These are phyloP conservation scores for Heterotilapia buettikoferi DNA, from an alignment of 2,113 vertebrate genomes.

Conservation along the genomic window DNA sequence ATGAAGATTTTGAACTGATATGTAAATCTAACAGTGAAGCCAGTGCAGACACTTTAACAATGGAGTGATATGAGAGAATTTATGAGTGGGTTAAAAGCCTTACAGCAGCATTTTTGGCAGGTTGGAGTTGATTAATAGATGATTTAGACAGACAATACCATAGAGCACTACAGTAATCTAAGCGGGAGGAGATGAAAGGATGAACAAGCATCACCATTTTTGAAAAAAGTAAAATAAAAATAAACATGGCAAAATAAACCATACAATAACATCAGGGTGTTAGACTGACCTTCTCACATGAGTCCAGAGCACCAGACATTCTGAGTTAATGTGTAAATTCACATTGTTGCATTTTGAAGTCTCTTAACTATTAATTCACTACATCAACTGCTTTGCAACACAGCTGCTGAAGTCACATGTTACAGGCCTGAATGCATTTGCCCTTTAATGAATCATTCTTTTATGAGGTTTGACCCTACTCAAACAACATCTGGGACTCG, in stretches of 20 bases:
- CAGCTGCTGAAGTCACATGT: not conserved
- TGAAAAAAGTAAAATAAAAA: no score
- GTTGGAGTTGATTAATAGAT: not conserved
- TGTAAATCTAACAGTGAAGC: not conserved
- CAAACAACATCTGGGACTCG: no score
- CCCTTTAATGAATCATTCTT: not conserved
- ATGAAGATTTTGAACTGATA: not conserved
- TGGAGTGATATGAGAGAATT: not conserved
- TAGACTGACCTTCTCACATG: not conserved
- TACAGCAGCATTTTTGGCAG: not conserved
- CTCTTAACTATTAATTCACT: not conserved
- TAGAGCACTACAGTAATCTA: not conserved
- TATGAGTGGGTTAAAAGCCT: not conserved
- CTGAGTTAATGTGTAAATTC: not conserved
- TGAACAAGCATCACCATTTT: no score
- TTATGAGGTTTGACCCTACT: not conserved
- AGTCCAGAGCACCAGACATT: not conserved
- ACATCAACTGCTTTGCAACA: not conserved
- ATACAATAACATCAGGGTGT: not conserved
- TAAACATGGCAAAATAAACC: not conserved
- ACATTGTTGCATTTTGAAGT: not conserved
- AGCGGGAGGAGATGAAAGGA: not conserved
- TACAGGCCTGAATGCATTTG: not conserved
- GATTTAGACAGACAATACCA: not conserved
- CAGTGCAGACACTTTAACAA: not conserved